These are phyloP conservation scores for Drosophila birchii DNA, from an alignment of 2,888 invertebrate species.

Conservation along the genomic window DNA sequence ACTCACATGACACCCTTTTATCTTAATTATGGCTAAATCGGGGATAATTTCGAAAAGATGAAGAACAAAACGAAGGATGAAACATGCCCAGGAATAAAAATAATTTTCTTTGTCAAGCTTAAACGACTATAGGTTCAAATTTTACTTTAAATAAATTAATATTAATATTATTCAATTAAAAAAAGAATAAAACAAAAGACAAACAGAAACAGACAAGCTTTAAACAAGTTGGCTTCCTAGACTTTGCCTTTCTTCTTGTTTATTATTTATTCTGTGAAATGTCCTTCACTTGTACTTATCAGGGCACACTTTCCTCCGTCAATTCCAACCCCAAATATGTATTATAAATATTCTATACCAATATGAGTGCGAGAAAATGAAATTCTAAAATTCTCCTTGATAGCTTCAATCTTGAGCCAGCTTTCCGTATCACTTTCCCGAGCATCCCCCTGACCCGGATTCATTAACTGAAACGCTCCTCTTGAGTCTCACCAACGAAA, in stretches of 20 bases:
- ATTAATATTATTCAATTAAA: too few relatives aligned
- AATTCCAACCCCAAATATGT: neutral
- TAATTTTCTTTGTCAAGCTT: neutral
- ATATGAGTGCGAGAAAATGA: neutral
- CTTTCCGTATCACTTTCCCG: constrained; percentile 2
- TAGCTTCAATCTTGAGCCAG: constrained; percentile 7
- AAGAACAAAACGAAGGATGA: neutral
- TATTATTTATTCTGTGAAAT: constrained; percentile 2
- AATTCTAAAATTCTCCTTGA: constrained; percentile 6
- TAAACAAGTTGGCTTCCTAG: neutral
- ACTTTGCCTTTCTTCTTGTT: neutral
- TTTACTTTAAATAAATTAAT: too few relatives aligned
- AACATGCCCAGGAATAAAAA: neutral
- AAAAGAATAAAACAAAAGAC: too few relatives aligned
- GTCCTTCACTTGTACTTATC: constrained; percentile 3
- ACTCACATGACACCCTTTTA: neutral
- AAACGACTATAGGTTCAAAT: too few relatives aligned
- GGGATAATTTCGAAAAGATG: neutral
- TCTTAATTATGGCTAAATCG: neutral
- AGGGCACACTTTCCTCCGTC: neutral
- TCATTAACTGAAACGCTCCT: constrained; percentile 21
- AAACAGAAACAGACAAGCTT: too few relatives aligned
- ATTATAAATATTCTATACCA: constrained; percentile 5
- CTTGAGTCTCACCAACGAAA: neutral
- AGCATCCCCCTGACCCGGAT: constrained; percentile 26